Evolutionary conservation across 2,888 invertebrate genomes (phyloP).

Genomic region (Dermolepida albohirtum): DNA sequence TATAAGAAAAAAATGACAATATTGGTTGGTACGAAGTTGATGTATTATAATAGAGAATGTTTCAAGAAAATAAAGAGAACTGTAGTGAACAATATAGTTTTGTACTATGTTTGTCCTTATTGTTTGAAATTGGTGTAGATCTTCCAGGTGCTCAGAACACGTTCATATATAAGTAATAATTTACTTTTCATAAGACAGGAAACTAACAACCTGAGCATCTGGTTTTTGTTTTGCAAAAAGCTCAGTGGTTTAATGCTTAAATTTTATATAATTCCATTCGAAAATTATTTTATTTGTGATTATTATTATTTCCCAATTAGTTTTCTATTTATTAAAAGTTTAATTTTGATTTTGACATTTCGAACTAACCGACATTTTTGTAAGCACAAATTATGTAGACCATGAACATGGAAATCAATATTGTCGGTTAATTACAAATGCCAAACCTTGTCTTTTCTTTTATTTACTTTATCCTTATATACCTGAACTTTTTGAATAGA

Average conservation of each 20-base stretch:
- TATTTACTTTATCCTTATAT: constrained; percentile 55
- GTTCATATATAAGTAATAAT: neutral
- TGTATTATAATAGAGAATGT: constrained; percentile 15
- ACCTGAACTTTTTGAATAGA: constrained; percentile 59
- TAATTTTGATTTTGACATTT: constrained; percentile 28
- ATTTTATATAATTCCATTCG: constrained; percentile 27
- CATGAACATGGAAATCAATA: constrained; percentile 1
- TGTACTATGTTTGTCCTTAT: neutral
- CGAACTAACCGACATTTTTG: constrained; percentile 10
- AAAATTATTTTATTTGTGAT: constrained; percentile 23
- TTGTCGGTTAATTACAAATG: constrained; percentile 35
- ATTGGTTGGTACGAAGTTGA: constrained; percentile 21
- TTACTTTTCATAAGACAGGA: constrained; percentile 49
- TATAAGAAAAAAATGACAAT: constrained; percentile 25
- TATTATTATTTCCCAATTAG: constrained; percentile 41
- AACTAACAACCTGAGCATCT: constrained; percentile 54
- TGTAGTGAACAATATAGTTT: constrained; percentile 25
- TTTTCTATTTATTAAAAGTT: constrained; percentile 41
- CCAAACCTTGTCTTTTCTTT: constrained; percentile 42
- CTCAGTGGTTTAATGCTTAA: constrained; percentile 32
- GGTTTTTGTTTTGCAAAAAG: constrained; percentile 42
- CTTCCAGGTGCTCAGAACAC: constrained; percentile 50
- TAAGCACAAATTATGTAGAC: neutral
- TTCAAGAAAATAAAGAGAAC: constrained; percentile 13
- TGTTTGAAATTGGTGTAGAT: constrained; percentile 47